Conservation (phyloP, 2,888 invertebrate genomes). For the Chloromyia formosa region DNA sequence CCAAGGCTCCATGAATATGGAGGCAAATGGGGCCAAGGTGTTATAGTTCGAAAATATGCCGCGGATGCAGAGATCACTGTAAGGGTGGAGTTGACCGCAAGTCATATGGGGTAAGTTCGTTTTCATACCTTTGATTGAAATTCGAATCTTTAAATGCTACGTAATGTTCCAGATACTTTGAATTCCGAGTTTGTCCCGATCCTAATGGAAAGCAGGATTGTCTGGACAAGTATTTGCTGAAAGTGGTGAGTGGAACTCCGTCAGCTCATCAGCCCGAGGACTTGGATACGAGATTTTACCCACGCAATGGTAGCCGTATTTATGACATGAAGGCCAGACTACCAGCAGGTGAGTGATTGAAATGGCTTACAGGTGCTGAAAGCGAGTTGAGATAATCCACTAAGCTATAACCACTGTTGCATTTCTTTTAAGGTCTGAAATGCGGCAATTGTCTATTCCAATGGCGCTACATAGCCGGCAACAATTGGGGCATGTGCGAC, state of each 20-base stretch:
- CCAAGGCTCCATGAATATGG: constrained; percentile 85
- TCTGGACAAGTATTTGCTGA: constrained; percentile 76
- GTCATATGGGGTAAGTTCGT: constrained; percentile 73
- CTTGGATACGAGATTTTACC: constrained; percentile 73
- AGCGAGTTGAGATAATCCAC: not conserved
- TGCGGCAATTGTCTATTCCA: constrained; percentile 87
- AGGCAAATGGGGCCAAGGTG: constrained; percentile 82
- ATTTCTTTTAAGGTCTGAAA: constrained; percentile 67
- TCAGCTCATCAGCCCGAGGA: constrained; percentile 64
- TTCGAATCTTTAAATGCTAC: not conserved
- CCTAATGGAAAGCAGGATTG: constrained; percentile 78
- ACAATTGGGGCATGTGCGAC: constrained; percentile 82
- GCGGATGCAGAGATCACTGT: constrained; percentile 74
- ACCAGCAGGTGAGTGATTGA: constrained; percentile 61
- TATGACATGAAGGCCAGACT: constrained; percentile 79
- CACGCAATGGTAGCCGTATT: constrained; percentile 79
- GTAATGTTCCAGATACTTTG: constrained; percentile 70
- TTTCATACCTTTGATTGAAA: not conserved
- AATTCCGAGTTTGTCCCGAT: constrained; percentile 83
- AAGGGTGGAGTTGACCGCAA: constrained; percentile 86
- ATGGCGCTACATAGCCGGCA: constrained; percentile 88
- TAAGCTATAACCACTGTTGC: not conserved
- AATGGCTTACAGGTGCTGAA: not conserved
- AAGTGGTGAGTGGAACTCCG: constrained; percentile 63
- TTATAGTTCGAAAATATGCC: constrained; percentile 81